phyloP scores from a whole-genome alignment of 2,113 vertebrate genomes.

The Cathartes aura region DNA sequence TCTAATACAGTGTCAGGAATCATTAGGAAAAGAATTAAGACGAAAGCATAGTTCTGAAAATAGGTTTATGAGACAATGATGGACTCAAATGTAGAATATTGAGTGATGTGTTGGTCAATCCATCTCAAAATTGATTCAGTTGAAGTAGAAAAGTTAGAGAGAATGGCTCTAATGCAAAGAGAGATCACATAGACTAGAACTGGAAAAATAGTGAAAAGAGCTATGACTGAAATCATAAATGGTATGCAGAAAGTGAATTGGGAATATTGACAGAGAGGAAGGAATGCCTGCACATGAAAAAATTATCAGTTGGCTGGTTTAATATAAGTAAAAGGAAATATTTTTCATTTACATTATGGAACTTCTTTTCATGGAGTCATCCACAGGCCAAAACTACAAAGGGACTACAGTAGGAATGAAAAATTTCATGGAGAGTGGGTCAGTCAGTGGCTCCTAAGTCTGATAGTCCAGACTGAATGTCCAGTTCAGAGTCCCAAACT shows the following conservation, averaged over 20 bases:
- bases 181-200: neutral
- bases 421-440: neutral
- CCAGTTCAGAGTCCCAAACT: neutral
- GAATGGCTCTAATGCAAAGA: neutral
- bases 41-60: neutral
- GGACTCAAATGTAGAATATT: neutral
- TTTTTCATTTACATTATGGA: neutral
- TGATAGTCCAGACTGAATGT: neutral
- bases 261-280: neutral
- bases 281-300: rapidly evolving
- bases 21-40: neutral
- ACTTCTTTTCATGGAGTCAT: neutral
- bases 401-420: neutral
- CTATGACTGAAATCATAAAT: neutral
- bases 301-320: neutral
- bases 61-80: neutral
- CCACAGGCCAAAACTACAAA: neutral
- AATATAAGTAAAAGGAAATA: neutral
- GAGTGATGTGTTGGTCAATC: neutral
- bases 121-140: neutral
- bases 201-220: neutral
- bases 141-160: neutral
- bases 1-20: neutral
- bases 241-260: neutral
- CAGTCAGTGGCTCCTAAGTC: neutral